Evolutionary conservation across 2,888 invertebrate species (phyloP).

Genomic region (Scaptomyza caliginosa): DNA sequence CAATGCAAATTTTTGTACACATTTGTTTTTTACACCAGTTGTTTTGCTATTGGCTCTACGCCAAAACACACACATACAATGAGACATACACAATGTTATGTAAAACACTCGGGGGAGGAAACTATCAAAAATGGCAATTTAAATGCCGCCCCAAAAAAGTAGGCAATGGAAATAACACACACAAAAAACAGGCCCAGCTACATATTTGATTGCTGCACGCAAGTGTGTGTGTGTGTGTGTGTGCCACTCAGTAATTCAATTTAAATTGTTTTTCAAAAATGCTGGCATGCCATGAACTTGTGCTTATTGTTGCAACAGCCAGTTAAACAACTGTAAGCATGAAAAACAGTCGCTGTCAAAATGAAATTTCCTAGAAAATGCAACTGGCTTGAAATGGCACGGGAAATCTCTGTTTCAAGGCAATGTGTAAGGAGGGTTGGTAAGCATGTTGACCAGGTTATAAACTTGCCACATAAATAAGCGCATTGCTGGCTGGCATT

Average conservation of each 20-base stretch:
- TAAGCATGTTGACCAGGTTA: constrained; percentile 33
- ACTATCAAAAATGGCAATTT: constrained; percentile 61
- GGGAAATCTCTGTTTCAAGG: constrained; percentile 16
- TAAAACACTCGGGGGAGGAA: constrained; percentile 34
- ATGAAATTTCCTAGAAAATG: constrained; percentile 31
- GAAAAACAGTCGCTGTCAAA: constrained; percentile 39
- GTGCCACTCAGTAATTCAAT: constrained; percentile 59
- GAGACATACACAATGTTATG: constrained; percentile 45
- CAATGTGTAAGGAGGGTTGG: not conserved
- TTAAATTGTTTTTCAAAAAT: constrained; percentile 68
- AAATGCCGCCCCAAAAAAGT: constrained; percentile 65
- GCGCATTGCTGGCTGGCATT: constrained; percentile 33
- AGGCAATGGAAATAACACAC: constrained; percentile 39
- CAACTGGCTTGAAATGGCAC: constrained; percentile 1
- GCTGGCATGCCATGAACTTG: constrained; percentile 42
- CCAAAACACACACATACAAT: constrained; percentile 41
- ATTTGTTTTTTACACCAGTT: constrained; percentile 8
- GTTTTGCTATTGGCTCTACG: constrained; percentile 38
- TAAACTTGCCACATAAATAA: constrained; percentile 46
- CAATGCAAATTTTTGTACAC: constrained; percentile 46
- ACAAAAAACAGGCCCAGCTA: not conserved
- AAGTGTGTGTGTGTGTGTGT: constrained; percentile 2
- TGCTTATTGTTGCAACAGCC: constrained; percentile 26
- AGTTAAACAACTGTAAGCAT: not conserved
- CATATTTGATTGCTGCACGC: constrained; percentile 35